These are phyloP conservation scores for Percopsis transmontana DNA, from an alignment of 2,113 vertebrate species.

Conservation along the genomic window DNA sequence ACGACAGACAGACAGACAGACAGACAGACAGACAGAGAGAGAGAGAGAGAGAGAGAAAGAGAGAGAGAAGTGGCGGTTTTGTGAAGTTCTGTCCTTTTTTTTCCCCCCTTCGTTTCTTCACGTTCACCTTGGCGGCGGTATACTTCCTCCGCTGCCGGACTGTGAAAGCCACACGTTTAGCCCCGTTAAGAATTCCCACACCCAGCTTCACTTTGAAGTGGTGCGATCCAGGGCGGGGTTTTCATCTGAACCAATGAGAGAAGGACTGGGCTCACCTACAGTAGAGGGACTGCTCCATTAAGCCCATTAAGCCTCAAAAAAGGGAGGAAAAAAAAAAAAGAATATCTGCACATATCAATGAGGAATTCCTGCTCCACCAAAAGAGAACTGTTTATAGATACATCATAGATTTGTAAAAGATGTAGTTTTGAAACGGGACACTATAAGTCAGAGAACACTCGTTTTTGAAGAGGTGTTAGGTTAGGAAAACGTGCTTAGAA, in stretches of 20 bases:
- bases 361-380: constrained; percentile 60
- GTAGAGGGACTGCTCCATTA: constrained; percentile 34
- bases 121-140: constrained; percentile 52
- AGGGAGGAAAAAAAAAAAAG: background rate
- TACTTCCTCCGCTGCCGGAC: constrained; percentile 30
- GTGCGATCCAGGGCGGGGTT: constrained; percentile 24
- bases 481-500: constrained; percentile 60
- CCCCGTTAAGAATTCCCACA: constrained; percentile 25
- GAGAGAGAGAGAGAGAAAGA: background rate
- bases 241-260: constrained; percentile 9
- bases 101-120: constrained; percentile 49
- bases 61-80: constrained; percentile 13
- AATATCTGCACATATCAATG: constrained; percentile 79
- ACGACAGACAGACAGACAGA: background rate
- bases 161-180: constrained; percentile 13
- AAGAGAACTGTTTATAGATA: constrained; percentile 62
- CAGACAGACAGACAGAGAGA: background rate
- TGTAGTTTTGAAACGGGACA: constrained; percentile 66
- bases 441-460: constrained; percentile 46
- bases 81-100: constrained; percentile 43
- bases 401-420: constrained; percentile 64
- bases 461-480: constrained; percentile 61
- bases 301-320: constrained; percentile 59
- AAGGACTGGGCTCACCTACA: constrained; percentile 29
- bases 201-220: constrained; percentile 18